Conservation (phyloP, 2,888 invertebrate species). For the Yponomeuta malinellus region DNA sequence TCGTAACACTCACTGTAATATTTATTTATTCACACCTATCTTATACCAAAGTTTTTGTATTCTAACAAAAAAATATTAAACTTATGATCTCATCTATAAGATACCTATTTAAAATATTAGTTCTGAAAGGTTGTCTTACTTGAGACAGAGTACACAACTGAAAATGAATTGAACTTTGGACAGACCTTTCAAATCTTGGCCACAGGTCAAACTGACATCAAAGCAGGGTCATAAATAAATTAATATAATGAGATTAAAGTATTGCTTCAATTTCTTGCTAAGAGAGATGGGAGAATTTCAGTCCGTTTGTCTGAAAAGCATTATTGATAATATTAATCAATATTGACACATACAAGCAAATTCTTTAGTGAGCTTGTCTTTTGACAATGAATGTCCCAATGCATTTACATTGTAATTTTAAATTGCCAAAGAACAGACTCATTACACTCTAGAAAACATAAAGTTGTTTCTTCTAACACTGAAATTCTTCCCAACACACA, state of each 20-base stretch:
- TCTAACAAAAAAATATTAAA: constrained; percentile 8
- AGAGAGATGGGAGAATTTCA: constrained; percentile 37
- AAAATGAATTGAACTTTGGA: neutral
- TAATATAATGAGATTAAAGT: constrained; percentile 29
- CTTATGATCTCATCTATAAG: constrained; percentile 41
- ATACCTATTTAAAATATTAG: neutral
- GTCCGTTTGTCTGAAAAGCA: constrained; percentile 25
- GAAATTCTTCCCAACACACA: neutral
- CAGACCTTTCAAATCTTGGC: constrained; percentile 16
- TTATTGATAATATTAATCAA: no score
- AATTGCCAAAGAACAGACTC: no score
- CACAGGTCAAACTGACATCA: constrained; percentile 34
- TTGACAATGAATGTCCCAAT: no score
- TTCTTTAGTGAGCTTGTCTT: no score
- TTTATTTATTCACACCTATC: constrained; percentile 24
- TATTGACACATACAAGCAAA: no score
- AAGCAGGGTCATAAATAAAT: constrained; percentile 55
- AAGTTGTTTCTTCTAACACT: neutral
- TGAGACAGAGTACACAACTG: no score
- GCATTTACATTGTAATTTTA: no score
- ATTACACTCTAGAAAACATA: neutral
- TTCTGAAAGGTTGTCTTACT: neutral
- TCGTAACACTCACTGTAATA: neutral
- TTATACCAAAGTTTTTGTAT: constrained; percentile 26
- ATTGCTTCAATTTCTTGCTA: constrained; percentile 64